Evolutionary conservation across 1,140 invertebrate species (phyloP).

Genomic region (Drosophila ohnishii): DNA sequence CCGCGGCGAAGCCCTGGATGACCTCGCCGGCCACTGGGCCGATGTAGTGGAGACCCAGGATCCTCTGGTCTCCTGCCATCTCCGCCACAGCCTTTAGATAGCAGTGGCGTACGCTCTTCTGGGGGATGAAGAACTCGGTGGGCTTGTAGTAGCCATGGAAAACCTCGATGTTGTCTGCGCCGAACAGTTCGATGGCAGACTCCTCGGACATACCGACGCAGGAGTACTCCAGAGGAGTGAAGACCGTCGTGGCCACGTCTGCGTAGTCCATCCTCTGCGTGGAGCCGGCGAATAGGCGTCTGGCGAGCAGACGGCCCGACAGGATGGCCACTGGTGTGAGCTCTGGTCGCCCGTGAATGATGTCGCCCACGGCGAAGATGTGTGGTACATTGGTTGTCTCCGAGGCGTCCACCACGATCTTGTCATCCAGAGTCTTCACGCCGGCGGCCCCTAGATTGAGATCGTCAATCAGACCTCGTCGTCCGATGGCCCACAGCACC

Average conservation of each 20-base stretch:
- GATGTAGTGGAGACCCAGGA: slow-evolving; percentile 97
- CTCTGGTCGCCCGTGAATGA: slow-evolving; percentile 93
- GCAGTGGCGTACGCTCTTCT: slow-evolving; percentile 89
- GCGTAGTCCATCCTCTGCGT: slow-evolving; percentile 91
- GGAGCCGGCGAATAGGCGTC: slow-evolving; percentile 87
- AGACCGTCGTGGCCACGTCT: slow-evolving; percentile 98
- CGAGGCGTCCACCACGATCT: slow-evolving; percentile 86
- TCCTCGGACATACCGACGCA: slow-evolving; percentile 97
- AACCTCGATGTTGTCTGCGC: slow-evolving; percentile 89
- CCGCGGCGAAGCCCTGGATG: slow-evolving; percentile 96
- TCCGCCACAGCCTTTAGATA: slow-evolving; percentile 91
- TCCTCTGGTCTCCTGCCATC: slow-evolving; percentile 88
- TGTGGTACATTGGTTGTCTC: slow-evolving; percentile 94
- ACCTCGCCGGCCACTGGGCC: slow-evolving; percentile 98
- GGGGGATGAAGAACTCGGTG: slow-evolving; percentile 96
- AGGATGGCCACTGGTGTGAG: slow-evolving; percentile 98
- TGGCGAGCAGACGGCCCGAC: slow-evolving; percentile 93
- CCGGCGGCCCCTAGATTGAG: slow-evolving; percentile 89
- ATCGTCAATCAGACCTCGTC: slow-evolving; percentile 88
- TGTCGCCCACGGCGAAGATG: slow-evolving; percentile 97
- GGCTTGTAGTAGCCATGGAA: slow-evolving; percentile 98
- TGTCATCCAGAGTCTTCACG: slow-evolving; percentile 84
- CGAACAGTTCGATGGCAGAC: slow-evolving; percentile 87
- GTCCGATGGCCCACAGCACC: slow-evolving; percentile 92
- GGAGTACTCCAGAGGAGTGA: slow-evolving; percentile 98